These are phyloP conservation scores for Steatocranus sp. DNA, from an alignment of 2,797 vertebrate genomes.

Conservation along the genomic window DNA sequence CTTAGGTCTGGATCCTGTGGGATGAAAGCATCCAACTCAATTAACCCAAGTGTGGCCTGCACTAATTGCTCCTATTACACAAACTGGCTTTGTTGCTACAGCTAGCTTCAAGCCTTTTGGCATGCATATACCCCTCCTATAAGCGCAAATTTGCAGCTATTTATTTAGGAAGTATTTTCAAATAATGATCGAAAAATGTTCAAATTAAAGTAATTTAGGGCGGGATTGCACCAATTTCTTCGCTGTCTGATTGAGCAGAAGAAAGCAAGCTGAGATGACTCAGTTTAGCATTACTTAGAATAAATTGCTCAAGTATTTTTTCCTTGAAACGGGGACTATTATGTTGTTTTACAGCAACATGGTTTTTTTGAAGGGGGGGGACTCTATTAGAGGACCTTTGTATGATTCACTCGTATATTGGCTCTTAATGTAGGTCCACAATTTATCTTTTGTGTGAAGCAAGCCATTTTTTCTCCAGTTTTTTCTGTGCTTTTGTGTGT, in stretches of 20 bases:
- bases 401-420: background rate
- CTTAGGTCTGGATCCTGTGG: background rate
- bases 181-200: background rate
- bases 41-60: slow-evolving; percentile 1
- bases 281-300: background rate
- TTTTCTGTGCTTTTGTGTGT: background rate
- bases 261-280: background rate
- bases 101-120: background rate
- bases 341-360: background rate
- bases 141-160: background rate
- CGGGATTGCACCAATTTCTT: background rate
- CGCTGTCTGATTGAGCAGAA: background rate
- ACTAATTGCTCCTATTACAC: background rate
- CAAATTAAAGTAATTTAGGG: background rate
- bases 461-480: background rate
- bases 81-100: background rate
- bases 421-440: background rate
- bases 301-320: background rate
- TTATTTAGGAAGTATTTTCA: background rate
- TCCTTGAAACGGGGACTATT: background rate
- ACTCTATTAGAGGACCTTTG: background rate
- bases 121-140: background rate
- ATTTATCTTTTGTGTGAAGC: background rate
- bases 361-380: background rate
- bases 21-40: background rate